phyloP scores from a whole-genome alignment of 1,140 invertebrate genomes.

The Mamestra configurata region DNA sequence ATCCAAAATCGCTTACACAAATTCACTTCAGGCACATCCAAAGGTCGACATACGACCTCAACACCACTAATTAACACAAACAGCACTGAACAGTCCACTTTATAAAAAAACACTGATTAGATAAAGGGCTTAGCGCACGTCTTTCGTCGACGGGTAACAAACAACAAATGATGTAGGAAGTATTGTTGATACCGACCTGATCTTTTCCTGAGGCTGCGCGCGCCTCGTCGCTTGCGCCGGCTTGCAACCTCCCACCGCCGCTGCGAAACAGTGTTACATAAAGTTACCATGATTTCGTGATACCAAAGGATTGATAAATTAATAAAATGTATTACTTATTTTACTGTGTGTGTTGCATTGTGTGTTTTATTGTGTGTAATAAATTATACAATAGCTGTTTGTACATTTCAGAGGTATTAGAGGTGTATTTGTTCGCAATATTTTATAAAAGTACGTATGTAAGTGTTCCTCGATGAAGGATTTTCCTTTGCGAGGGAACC shows the following conservation, averaged over 20 bases:
- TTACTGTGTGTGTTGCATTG: background rate
- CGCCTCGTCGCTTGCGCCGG: constrained; percentile 70
- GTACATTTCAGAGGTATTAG: too few species aligned
- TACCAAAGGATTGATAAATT: constrained; percentile 11
- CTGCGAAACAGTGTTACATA: constrained; percentile 78
- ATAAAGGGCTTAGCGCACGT: constrained; percentile 57
- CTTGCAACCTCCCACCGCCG: constrained; percentile 73
- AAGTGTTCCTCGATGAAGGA: too few species aligned
- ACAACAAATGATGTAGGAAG: constrained; percentile 77
- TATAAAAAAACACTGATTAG: constrained; percentile 39
- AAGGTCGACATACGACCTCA: constrained; percentile 62
- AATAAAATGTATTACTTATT: constrained; percentile 9
- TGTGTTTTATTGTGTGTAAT: background rate
- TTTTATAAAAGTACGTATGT: too few species aligned
- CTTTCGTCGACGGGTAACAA: constrained; percentile 56
- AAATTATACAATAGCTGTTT: background rate
- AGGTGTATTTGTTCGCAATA: background rate
- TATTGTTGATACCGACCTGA: constrained; percentile 73
- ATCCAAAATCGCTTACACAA: constrained; percentile 55
- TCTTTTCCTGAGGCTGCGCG: constrained; percentile 77
- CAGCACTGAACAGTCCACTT: constrained; percentile 18
- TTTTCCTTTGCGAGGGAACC: too few species aligned
- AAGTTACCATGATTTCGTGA: constrained; percentile 64
- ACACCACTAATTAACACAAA: constrained; percentile 53
- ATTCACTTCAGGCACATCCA: constrained; percentile 54